phyloP scores from a whole-genome alignment of 2,113 vertebrate species.

The Myodes glareolus region DNA sequence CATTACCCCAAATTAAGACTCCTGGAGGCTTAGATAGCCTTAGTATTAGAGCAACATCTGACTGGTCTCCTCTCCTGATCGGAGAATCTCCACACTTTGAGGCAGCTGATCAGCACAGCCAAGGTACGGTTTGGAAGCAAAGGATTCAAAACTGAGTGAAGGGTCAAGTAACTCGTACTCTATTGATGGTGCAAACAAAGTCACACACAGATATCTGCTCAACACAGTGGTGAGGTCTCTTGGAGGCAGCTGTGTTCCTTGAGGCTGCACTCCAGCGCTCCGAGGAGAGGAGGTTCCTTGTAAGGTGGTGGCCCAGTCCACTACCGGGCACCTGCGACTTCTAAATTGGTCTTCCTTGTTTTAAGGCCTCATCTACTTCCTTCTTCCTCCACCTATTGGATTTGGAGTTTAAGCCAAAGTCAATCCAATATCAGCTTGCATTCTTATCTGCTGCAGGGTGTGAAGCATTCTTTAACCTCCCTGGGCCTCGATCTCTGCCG shows the following conservation, averaged over 20 bases:
- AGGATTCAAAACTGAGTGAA: not conserved
- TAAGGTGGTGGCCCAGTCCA: not conserved
- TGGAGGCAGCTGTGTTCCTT: not conserved
- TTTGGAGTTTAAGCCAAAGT: conserved; percentile 8
- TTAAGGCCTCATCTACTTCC: not conserved
- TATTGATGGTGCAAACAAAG: not conserved
- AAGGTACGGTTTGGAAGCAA: not conserved
- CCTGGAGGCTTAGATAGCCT: not conserved
- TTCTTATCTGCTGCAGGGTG: not conserved
- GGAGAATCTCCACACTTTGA: not conserved
- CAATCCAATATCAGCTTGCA: not conserved
- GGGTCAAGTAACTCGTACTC: not conserved
- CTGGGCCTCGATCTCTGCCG: not conserved
- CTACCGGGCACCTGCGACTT: not conserved
- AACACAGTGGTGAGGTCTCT: not conserved
- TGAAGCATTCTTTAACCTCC: not conserved
- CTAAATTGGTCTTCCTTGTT: not conserved
- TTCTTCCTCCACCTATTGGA: not conserved
- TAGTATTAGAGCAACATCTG: not conserved
- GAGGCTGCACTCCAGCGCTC: not conserved
- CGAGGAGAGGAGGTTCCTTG: not conserved
- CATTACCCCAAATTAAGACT: not conserved
- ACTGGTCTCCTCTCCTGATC: not conserved
- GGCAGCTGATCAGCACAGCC: not conserved
- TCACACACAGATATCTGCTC: not conserved